A percentile compares a stretch with the other conserved stretches of the same genome.
Conservation (phyloP, 2,113 vertebrate genomes). For the Scartelaos histophorus region DNA sequence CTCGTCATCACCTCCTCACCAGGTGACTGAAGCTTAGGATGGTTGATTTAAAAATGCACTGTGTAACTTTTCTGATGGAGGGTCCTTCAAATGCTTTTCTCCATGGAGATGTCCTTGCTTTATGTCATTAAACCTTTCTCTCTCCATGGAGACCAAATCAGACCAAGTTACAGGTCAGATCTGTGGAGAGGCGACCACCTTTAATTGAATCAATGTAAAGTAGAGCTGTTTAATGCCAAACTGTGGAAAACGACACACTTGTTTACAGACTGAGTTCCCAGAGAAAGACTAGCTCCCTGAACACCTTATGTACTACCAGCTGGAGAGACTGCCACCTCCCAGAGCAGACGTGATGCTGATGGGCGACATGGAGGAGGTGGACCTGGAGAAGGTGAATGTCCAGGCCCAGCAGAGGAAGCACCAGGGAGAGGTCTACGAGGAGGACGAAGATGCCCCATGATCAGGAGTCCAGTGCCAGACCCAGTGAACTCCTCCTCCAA, state of each 20-base stretch:
- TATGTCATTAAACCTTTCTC: no score
- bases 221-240: no score
- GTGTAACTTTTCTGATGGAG: no score
- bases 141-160: no score
- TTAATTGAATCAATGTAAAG: no score
- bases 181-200: no score
- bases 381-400: conserved; percentile 83
- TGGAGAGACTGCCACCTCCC: conserved; percentile 88
- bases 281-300: conserved; percentile 87
- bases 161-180: no score
- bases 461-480: no score
- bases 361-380: conserved; percentile 93
- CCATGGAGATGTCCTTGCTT: no score
- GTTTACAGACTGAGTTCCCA: conserved; percentile 86
- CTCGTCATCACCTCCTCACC: conserved; percentile 83
- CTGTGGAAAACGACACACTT: no score
- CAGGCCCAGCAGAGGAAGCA: conserved; percentile 73
- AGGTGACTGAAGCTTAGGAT: conserved; percentile 72
- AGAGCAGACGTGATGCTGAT: conserved; percentile 84
- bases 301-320: conserved; percentile 82
- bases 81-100: no score
- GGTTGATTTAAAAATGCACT: not conserved
- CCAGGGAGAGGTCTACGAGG: conserved; percentile 84
- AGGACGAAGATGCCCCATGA: conserved; percentile 83
- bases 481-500: no score